Base-by-base conservation (phyloP, 2,888 invertebrate species). In the Lasioglossum oenotherae region DNA sequence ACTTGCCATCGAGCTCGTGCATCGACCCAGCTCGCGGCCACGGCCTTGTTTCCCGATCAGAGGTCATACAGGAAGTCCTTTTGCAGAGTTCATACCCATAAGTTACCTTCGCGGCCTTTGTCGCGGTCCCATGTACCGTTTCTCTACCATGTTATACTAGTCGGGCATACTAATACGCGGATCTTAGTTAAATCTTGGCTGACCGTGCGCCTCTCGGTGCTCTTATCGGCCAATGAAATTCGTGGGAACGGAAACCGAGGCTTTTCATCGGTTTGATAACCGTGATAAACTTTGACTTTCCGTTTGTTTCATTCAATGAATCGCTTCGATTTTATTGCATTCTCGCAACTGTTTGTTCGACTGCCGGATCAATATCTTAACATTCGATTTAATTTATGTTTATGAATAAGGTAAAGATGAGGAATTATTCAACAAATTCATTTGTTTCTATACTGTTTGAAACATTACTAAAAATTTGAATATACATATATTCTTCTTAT, bases 51-150 rank as follows among this genome's bases (percentile, higher is more conserved):
- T 82, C 87, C 80, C 82, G 87, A 87, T 87, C 87, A 86, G 87
- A 78, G 87, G 87, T 87, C 87, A 86, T 87, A 69, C 87, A 82
- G 87, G 87, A 87, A 87, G 87, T 86, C 87, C 87, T 87, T 86
- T 86, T 80, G 87, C 87, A 86, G 87, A 86, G 87, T 86, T 87
- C 87, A 86, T 86, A 86, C 86, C 82, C 87, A 86, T 86, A 86
- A 86, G 87, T 87, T 87, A 87, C 82, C 80, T 80, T 72, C 78
- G 49, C 78, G 87, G 82, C 82, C 87, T 86, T 87, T 86, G 86
- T 87, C 87, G 87, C 87, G 72, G 78, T 74, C 82, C 76, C 82
- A 67, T 86, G 82, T 87, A 87, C 87, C 87, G 87, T 82, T 67
- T 86, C 75, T 49, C 86, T 76, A 69, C 81, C 86, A 79, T 79